Evolutionary conservation across 1,140 invertebrate species (phyloP).

Genomic region (Marisa cornuarietis): DNA sequence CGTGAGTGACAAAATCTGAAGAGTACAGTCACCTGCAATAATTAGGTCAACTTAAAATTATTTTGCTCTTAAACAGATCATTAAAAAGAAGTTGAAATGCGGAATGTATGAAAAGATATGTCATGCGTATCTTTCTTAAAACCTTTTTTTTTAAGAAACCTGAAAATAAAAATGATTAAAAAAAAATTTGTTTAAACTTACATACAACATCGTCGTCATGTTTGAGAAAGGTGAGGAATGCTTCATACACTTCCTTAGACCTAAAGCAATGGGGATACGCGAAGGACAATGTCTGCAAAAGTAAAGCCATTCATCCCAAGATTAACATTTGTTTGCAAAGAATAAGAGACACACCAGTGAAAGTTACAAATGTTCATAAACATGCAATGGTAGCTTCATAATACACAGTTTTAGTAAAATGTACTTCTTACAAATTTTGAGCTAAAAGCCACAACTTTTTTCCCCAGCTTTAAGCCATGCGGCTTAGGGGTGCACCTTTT

Average conservation of each 20-base stretch:
- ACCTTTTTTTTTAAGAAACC: background rate
- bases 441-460: too few relatives aligned
- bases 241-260: constrained; percentile 82
- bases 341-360: too few relatives aligned
- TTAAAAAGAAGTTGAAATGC: background rate
- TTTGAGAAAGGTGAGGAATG: constrained; percentile 80
- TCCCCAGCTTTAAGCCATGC: too few relatives aligned
- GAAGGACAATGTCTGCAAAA: constrained; percentile 79
- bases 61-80: background rate
- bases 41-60: background rate
- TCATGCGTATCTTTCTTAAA: background rate
- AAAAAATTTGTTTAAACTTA: constrained; percentile 44
- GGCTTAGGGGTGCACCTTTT: too few relatives aligned
- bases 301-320: constrained; percentile 26
- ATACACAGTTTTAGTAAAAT: background rate
- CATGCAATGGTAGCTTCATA: too few relatives aligned
- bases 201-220: constrained; percentile 85
- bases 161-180: background rate
- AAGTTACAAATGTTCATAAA: too few relatives aligned
- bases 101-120: background rate
- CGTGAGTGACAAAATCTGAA: constrained; percentile 67
- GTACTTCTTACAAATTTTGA: too few relatives aligned
- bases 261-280: constrained; percentile 94
- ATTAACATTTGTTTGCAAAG: background rate
- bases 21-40: constrained; percentile 73